These are phyloP conservation scores for Stenotaenia linearis DNA, from an alignment of 2,888 invertebrate species.

Conservation along the genomic window DNA sequence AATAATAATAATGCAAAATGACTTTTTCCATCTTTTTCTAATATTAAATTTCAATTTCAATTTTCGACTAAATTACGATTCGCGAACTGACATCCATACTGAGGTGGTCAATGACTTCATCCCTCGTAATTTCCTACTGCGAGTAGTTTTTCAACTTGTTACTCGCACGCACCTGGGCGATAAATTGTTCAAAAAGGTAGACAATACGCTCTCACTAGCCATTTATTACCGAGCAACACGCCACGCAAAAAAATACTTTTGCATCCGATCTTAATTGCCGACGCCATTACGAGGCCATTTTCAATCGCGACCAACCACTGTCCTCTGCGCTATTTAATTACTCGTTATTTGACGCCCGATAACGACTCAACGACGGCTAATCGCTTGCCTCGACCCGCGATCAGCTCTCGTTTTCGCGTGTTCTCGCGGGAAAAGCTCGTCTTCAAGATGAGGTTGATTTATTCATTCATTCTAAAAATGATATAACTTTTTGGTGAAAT, in stretches of 20 bases:
- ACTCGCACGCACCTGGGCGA: slow-evolving; percentile 1
- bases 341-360: slow-evolving; percentile 9
- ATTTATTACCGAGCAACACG: not conserved
- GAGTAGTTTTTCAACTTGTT: not conserved
- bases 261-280: not conserved
- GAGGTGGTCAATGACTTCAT: not conserved
- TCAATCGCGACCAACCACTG: not conserved
- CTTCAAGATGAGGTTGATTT: too few relatives aligned
- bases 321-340: not conserved
- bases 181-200: not conserved
- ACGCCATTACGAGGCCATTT: not conserved
- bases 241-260: not conserved
- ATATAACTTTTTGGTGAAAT: too few relatives aligned
- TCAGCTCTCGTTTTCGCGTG: not conserved
- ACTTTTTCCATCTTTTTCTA: too few relatives aligned
- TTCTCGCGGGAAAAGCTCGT: not conserved
- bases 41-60: not conserved
- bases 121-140: not conserved
- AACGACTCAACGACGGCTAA: not conserved
- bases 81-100: not conserved
- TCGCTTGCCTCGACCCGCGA: not conserved
- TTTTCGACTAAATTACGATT: not conserved
- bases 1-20: too few relatives aligned
- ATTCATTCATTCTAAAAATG: too few relatives aligned
- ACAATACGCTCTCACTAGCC: slow-evolving; percentile 1